Base-by-base conservation (phyloP, 2,888 invertebrate species). In the Antitype chi region DNA sequence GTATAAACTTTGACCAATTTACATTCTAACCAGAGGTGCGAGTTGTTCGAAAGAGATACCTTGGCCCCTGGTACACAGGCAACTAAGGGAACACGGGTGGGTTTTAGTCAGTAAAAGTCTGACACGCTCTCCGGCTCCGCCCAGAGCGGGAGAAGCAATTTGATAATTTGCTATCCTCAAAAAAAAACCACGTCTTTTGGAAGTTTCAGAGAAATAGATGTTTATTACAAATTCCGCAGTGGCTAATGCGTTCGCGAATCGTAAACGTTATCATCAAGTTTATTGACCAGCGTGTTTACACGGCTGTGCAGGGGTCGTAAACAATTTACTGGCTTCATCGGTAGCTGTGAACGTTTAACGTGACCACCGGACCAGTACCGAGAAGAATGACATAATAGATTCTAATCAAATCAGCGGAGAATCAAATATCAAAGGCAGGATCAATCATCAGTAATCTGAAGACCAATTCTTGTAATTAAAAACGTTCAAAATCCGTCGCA, bases 181-280 rank as follows among this genome's bases (percentile, higher is more conserved):
- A 32, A 32, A 32, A 32, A 32, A n/a, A 68, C 47, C 67, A 73
- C 72, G 72, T 77, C 57, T 67, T 82, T 76, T 78, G 47, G 67
- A 72, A 55, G 25, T 85, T 90, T 89, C 89, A 81, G 81, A 86
- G 88, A 90, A 88, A 79, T 78, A 78, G 76, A 84, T 75, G 79
- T 90, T 89, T 88, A 90, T 87, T 81, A 76, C 77, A 83, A 70
- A 70, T 73, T 78, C 70, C 70, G 67, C 82, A 74, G 64, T 43
- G 25, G 74, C 76, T 81, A 83, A 82, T 84, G 82, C 82, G 81
- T 87, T 82, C 76, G 82, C 71, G 72, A 89, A 88, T 90, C 90
- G 90, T 93, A 93, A 93, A 92, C 80, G 92, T 92, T 91, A 91
- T 90, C 85, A 91, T 90, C 83, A 90, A 90, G 83, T 92, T 91